phyloP scores from a whole-genome alignment of 2,888 invertebrate species.

The Chaetogeoica ovagalla region DNA sequence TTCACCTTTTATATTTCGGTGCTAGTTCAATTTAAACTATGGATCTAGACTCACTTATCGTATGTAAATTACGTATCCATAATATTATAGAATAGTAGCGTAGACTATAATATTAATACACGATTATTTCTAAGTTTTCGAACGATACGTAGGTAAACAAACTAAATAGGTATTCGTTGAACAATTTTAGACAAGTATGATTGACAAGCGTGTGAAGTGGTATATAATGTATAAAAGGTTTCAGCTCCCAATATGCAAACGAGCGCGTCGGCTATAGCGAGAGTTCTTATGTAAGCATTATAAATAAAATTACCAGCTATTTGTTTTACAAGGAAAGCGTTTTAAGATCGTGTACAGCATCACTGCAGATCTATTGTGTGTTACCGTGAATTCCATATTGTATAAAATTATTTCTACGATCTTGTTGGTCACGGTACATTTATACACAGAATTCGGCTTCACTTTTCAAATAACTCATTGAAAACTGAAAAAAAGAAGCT shows the following conservation, averaged over 20 bases:
- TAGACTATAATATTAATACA: no score
- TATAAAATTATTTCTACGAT: background rate
- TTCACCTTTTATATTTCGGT: no score
- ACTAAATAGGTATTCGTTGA: background rate
- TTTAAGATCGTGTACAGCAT: slow-evolving; percentile 16
- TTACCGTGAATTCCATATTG: background rate
- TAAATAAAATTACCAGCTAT: background rate
- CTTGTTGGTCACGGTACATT: background rate
- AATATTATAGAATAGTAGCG: no score
- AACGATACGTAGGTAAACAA: background rate
- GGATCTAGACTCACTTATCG: no score
- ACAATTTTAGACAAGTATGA: background rate
- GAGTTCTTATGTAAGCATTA: background rate
- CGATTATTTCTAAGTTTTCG: background rate
- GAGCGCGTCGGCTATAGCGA: background rate
- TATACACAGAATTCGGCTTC: no score
- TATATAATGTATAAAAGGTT: background rate
- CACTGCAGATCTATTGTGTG: slow-evolving; percentile 9
- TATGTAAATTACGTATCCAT: no score
- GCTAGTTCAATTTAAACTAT: no score
- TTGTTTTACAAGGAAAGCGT: slow-evolving; percentile 45
- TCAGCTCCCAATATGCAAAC: slow-evolving; percentile 15
- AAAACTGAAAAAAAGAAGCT: background rate
- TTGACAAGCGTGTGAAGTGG: background rate
- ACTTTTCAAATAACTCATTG: background rate